These are phyloP conservation scores for Premnoplex brunnescens DNA, from an alignment of 2,797 vertebrate species.

Conservation along the genomic window DNA sequence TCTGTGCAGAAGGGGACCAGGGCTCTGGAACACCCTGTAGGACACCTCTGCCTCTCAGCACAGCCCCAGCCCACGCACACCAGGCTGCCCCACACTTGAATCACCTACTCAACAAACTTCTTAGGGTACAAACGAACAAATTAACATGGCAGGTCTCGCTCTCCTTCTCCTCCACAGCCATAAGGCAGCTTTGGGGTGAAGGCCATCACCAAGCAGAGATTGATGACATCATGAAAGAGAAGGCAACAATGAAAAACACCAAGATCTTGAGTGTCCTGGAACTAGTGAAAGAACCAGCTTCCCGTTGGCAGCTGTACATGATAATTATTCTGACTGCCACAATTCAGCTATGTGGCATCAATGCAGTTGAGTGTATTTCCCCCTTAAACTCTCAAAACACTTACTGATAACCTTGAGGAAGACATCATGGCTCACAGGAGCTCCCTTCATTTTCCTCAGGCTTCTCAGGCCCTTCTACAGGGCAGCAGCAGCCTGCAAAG, in stretches of 20 bases:
- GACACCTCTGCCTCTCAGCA: background rate
- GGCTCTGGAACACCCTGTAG: background rate
- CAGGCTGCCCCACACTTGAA: background rate
- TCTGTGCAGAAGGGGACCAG: background rate
- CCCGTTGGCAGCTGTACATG: slow-evolving; percentile 85
- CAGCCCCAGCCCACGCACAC: background rate
- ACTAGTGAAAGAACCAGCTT: slow-evolving; percentile 70
- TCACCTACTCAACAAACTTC: background rate
- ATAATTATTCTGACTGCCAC: slow-evolving; percentile 82
- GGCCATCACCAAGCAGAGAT: slow-evolving; percentile 76
- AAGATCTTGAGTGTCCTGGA: slow-evolving; percentile 77
- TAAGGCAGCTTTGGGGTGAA: slow-evolving; percentile 81
- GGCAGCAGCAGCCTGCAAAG: background rate
- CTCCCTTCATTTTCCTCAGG: background rate
- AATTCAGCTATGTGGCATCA: slow-evolving; percentile 90
- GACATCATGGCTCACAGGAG: background rate
- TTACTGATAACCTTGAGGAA: background rate
- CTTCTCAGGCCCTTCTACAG: background rate
- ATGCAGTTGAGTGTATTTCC: slow-evolving; percentile 78
- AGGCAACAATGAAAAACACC: slow-evolving; percentile 63
- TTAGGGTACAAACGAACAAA: background rate
- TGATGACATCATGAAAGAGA: slow-evolving; percentile 84
- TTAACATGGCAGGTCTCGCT: slow-evolving; percentile 15
- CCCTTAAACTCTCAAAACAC: background rate
- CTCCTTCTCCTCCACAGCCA: slow-evolving; percentile 70